phyloP scores from a whole-genome alignment of 2,113 vertebrate genomes.

The Terrapene triunguis region DNA sequence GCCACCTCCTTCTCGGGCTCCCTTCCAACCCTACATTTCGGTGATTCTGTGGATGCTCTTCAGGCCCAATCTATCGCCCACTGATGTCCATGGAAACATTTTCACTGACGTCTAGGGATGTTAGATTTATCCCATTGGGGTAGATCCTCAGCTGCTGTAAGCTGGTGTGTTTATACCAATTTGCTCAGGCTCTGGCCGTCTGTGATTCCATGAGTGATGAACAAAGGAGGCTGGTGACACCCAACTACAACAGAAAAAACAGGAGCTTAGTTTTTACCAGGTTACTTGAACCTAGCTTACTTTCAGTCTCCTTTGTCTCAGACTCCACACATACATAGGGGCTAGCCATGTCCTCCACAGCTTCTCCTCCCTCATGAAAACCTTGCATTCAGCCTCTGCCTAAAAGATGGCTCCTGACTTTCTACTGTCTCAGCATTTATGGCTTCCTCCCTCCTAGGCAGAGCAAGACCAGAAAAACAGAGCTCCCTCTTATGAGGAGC shows the following conservation, averaged over 20 bases:
- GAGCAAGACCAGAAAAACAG: neutral
- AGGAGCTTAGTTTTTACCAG: neutral
- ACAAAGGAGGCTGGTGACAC: neutral
- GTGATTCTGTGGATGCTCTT: neutral
- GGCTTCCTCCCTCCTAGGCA: rapidly evolving
- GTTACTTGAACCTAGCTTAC: rapidly evolving
- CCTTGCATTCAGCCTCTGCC: neutral
- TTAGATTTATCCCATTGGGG: neutral
- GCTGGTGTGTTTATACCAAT: neutral
- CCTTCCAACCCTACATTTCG: neutral
- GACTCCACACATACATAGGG: rapidly evolving
- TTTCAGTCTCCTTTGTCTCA: neutral
- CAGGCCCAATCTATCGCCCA: neutral
- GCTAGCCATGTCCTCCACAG: neutral
- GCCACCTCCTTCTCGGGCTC: neutral
- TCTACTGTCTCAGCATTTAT: neutral
- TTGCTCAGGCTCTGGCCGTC: neutral
- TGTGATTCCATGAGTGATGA: neutral
- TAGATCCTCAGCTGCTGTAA: neutral
- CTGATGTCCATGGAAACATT: neutral
- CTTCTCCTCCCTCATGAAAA: rapidly evolving
- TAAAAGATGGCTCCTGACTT: neutral
- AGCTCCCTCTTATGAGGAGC: neutral
- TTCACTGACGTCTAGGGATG: neutral
- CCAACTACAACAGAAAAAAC: neutral